A percentile compares a stretch with the other conserved stretches of the same genome.
Conservation (phyloP, 2,888 invertebrate species). For the Megaustenia siamemsis region DNA sequence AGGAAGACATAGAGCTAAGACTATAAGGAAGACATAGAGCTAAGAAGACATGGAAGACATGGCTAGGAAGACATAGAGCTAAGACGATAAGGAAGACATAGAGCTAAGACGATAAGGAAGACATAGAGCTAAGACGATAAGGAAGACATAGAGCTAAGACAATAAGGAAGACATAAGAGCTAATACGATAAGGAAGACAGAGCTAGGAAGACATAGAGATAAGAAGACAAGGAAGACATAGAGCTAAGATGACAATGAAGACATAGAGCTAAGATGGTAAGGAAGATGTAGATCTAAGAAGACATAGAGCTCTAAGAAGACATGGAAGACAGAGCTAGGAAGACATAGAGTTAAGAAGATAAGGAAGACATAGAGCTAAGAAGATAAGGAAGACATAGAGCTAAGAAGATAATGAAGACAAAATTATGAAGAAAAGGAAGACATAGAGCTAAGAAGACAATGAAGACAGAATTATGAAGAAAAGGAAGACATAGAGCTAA, state of each 20-base stretch:
- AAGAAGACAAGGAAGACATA: too few species aligned
- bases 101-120: too few species aligned
- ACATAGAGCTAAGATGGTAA: conserved; percentile 10
- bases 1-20: too few species aligned
- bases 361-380: too few species aligned
- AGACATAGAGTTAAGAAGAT: neutral
- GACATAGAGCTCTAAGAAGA: neutral
- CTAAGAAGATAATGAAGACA: neutral
- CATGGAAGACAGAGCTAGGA: neutral
- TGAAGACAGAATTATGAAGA: neutral
- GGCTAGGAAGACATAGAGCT: neutral
- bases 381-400: too few species aligned
- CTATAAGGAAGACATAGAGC: too few species aligned
- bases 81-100: too few species aligned
- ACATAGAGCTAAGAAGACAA: conserved; percentile 20
- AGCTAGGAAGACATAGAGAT: conserved; percentile 19
- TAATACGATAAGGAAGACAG: neutral
- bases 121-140: too few species aligned
- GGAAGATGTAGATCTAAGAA: conserved; percentile 2
- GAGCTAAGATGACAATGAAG: conserved; percentile 12
- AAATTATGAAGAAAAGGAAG: too few species aligned
- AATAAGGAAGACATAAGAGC: neutral
- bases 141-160: too few species aligned
- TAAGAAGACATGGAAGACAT: neutral
- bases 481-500: too few species aligned